Evolutionary conservation across 2,888 invertebrate species (phyloP).

Genomic region (Salticus scenicus): DNA sequence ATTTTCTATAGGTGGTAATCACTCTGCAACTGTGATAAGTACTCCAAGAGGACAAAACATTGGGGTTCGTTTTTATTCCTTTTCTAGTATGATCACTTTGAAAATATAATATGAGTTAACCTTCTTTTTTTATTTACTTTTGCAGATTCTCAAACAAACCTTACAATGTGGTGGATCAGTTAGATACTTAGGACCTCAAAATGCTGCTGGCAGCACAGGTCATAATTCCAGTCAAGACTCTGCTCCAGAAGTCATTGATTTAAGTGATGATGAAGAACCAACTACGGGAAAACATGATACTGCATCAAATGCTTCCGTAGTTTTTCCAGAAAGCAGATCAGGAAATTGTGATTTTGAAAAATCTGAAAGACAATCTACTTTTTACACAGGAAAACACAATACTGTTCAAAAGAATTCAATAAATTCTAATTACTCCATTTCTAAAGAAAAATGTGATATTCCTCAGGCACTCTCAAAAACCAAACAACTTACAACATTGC

Average conservation of each 20-base stretch:
- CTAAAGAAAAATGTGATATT: constrained; percentile 62
- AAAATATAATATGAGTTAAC: too few relatives aligned
- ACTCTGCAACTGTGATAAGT: constrained; percentile 54
- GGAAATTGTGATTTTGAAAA: constrained; percentile 47
- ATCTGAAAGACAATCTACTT: constrained; percentile 20
- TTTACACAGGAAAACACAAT: constrained; percentile 56
- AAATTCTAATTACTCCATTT: constrained; percentile 14
- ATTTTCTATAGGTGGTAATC: constrained; percentile 46
- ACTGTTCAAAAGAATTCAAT: constrained; percentile 53
- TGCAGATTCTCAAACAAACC: constrained; percentile 69
- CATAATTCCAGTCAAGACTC: constrained; percentile 52
- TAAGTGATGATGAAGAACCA: constrained; percentile 71
- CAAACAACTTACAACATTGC: constrained; percentile 60
- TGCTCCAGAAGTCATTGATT: constrained; percentile 69
- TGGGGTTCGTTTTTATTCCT: constrained; percentile 46
- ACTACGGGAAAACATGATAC: constrained; percentile 33
- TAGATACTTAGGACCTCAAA: constrained; percentile 57
- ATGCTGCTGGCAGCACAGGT: constrained; percentile 51
- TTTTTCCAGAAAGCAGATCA: constrained; percentile 55
- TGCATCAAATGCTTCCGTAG: constrained; percentile 54
- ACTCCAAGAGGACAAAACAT: constrained; percentile 65
- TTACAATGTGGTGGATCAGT: constrained; percentile 71
- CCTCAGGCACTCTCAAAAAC: constrained; percentile 59
- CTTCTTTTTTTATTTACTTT: background rate
- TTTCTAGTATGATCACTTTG: background rate